These are phyloP conservation scores for Dioctria linearis DNA, from an alignment of 2,888 invertebrate species.

Conservation along the genomic window DNA sequence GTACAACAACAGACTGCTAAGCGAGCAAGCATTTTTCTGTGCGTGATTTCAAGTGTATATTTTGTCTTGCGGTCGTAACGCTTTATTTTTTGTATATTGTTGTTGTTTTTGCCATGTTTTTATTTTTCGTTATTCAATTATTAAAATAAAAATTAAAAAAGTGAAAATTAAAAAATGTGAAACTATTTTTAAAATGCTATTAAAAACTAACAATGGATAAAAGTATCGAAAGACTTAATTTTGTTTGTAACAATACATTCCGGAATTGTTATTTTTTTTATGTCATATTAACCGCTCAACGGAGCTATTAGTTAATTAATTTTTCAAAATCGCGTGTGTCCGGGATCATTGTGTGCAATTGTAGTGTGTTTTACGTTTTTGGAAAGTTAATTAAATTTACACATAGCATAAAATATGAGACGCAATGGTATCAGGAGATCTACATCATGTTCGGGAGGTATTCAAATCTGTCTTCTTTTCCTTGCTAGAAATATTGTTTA, in stretches of 20 bases:
- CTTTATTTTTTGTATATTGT: no score
- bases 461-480: background rate
- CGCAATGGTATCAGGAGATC: slow-evolving; percentile 42
- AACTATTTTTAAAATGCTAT: background rate
- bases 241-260: slow-evolving; percentile 16
- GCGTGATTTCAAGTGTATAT: background rate
- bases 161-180: background rate
- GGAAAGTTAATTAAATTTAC: no score
- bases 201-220: background rate
- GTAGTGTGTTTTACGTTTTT: slow-evolving; percentile 22
- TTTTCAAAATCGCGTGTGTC: background rate
- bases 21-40: background rate
- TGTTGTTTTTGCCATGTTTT: background rate
- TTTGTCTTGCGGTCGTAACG: no score
- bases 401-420: slow-evolving; percentile 1
- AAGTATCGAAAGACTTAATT: no score
- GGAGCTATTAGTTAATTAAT: background rate
- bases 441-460: slow-evolving; percentile 43
- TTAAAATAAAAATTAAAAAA: background rate
- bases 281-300: no score
- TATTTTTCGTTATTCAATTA: background rate
- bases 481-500: background rate
- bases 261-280: background rate
- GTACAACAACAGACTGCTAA: background rate
- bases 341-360: background rate